A percentile compares a stretch with the other conserved stretches of the same genome.
These are phyloP conservation scores for Troides oblongomaculatus DNA, from an alignment of 2,888 invertebrate species.

Conservation along the genomic window DNA sequence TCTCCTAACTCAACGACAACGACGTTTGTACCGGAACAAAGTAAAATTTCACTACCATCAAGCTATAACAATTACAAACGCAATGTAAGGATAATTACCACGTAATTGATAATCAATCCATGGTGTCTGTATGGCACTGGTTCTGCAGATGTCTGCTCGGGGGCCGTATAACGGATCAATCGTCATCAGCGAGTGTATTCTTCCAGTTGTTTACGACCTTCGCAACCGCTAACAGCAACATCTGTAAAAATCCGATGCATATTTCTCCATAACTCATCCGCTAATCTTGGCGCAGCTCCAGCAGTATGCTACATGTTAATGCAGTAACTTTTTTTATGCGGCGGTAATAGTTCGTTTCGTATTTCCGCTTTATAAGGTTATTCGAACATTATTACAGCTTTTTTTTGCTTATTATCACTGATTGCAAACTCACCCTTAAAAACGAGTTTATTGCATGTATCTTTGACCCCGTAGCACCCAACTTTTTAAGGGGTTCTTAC, in stretches of 20 bases:
- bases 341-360: conserved; percentile 6
- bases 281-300: conserved; percentile 11
- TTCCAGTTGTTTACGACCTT: conserved; percentile 2
- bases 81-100: too few relatives aligned
- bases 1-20: too few relatives aligned
- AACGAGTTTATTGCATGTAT: too few relatives aligned
- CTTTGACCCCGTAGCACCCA: too few relatives aligned
- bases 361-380: background rate
- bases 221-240: background rate
- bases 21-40: too few relatives aligned
- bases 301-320: conserved; percentile 11
- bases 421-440: too few relatives aligned
- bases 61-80: too few relatives aligned
- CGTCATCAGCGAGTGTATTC: conserved; percentile 1
- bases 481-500: too few relatives aligned
- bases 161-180: background rate
- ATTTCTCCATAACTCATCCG: conserved; percentile 18
- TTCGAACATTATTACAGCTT: too few relatives aligned
- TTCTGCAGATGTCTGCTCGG: background rate
- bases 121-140: background rate
- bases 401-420: too few relatives aligned
- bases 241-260: conserved; percentile 9
- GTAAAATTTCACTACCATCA: too few relatives aligned
- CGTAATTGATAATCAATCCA: background rate
- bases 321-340: conserved; percentile 16